Conservation (phyloP, 2,113 vertebrate genomes). For the Salvator merianae region DNA sequence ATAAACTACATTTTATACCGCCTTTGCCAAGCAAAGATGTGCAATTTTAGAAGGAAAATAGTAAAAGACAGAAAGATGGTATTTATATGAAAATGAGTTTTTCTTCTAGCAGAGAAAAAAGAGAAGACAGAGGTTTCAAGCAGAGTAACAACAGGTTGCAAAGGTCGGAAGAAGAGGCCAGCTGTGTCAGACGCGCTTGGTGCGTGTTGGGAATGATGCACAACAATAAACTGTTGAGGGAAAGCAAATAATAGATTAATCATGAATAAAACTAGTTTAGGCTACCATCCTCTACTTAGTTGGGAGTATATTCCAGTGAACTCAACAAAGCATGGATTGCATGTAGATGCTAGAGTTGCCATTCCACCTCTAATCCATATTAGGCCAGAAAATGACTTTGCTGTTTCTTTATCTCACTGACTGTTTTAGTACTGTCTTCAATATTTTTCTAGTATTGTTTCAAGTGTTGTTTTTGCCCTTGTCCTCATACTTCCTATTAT, state of each 20-base stretch:
- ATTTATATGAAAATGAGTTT: constrained; percentile 45
- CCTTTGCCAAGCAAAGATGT: constrained; percentile 44
- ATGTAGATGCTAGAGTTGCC: too few relatives aligned
- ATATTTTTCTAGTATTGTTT: too few relatives aligned
- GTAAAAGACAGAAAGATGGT: constrained; percentile 40
- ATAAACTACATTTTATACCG: constrained; percentile 23
- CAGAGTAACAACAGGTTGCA: constrained; percentile 65
- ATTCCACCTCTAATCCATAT: too few relatives aligned
- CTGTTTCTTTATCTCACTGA: too few relatives aligned
- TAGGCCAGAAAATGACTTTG: too few relatives aligned
- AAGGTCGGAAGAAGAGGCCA: constrained; percentile 66
- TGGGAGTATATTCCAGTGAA: neutral
- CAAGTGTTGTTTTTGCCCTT: too few relatives aligned
- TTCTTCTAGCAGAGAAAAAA: constrained; percentile 53
- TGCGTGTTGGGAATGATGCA: constrained; percentile 86
- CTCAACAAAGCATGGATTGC: neutral
- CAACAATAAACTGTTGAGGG: constrained; percentile 90
- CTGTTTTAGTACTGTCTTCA: too few relatives aligned
- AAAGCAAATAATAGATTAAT: constrained; percentile 61
- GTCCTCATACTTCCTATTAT: too few relatives aligned
- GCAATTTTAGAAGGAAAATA: constrained; percentile 55
- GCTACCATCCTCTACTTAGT: neutral
- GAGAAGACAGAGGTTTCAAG: constrained; percentile 58
- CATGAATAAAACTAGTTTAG: constrained; percentile 32
- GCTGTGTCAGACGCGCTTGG: constrained; percentile 82